Evolutionary conservation across 1,140 invertebrate species (phyloP), one percentile per base, ranked within the genome.

Genomic region (Cyphomyrmex costatus): DNA sequence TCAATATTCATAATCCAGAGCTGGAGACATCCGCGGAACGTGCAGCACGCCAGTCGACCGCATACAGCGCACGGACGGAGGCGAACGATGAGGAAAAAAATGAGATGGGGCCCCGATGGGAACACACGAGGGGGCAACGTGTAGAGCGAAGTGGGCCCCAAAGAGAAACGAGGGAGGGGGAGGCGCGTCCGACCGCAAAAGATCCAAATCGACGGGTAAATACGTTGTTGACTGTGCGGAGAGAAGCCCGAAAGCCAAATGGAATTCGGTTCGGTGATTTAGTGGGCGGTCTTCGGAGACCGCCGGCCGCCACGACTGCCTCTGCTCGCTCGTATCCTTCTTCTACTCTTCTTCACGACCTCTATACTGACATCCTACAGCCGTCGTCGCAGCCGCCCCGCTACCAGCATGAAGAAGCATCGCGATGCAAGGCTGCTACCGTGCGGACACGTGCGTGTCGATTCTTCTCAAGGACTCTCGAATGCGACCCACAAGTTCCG

Each of bases 251-350:
- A 93, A 92, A 93, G 92, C 92, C 91, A 93, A 93, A 93, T 92
- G 93, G 93, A 93, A 94, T 93, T 93, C 92, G 91, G 92, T 91
- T 87, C 91, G 92, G 92, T 93, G 93, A 94, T 93, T 93, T 94
- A 93, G 93, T 93, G 93, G 93, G 92, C 92, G 92, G 88, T 90
- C 89, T 92, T 88, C 86, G 88, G 90, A 94, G 92, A 93, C 91
- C 92, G 89, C 90, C 91, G 89, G 91, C 90, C 89, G 90, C 91
- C 91, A 87, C 78, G 71, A 30, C 82, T 87, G 70, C 85, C 66
- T 86, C 65, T 73, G 46, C 77, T 84, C 78, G 42, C 33, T 33
- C 46, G 21, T 65, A 56, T 24, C 53, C 36, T 49, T 14, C 42
- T 24, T 68, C 76, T n/a, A 30, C 73, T 66, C 76, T 85, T 61